Percentiles rank a stretch among this genome's conserved stretches.
phyloP scores from a whole-genome alignment of 2,888 invertebrate genomes.

The Leptopterna dolabrata region DNA sequence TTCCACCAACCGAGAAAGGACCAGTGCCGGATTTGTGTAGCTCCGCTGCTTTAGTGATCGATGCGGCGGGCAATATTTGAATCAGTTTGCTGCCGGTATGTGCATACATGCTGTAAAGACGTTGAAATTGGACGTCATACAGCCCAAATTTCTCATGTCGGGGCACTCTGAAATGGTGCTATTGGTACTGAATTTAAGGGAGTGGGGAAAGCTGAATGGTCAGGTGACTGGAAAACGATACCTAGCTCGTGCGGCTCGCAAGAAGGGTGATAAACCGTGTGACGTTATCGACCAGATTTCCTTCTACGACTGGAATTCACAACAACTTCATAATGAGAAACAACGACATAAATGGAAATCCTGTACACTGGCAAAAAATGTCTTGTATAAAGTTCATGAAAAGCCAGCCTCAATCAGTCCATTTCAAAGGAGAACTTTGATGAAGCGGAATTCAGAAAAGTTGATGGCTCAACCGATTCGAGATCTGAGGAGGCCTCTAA shows the following conservation, averaged over 20 bases:
- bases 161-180: conserved; percentile 60
- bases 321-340: not conserved
- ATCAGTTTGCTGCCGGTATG: conserved; percentile 63
- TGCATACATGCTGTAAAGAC: conserved; percentile 61
- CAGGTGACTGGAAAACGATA: conserved; percentile 59
- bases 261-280: conserved; percentile 58
- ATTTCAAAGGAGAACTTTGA: not conserved
- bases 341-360: not conserved
- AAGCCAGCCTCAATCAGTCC: not conserved
- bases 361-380: not conserved
- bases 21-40: conserved; percentile 56
- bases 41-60: conserved; percentile 62
- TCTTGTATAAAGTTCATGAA: not conserved
- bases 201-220: conserved; percentile 59
- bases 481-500: not conserved
- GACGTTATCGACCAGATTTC: too few relatives aligned
- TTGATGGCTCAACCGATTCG: not conserved
- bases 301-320: not conserved
- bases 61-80: conserved; percentile 64
- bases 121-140: conserved; percentile 60
- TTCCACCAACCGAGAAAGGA: conserved; percentile 56
- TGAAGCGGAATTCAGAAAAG: not conserved
- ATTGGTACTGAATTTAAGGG: conserved; percentile 58
- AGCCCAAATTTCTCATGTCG: conserved; percentile 61
- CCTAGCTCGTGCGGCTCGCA: conserved; percentile 56